Percentiles rank a stretch among this genome's conserved stretches.
Evolutionary conservation across 2,797 vertebrate genomes (phyloP).

Genomic region (Dermochelys coriacea): DNA sequence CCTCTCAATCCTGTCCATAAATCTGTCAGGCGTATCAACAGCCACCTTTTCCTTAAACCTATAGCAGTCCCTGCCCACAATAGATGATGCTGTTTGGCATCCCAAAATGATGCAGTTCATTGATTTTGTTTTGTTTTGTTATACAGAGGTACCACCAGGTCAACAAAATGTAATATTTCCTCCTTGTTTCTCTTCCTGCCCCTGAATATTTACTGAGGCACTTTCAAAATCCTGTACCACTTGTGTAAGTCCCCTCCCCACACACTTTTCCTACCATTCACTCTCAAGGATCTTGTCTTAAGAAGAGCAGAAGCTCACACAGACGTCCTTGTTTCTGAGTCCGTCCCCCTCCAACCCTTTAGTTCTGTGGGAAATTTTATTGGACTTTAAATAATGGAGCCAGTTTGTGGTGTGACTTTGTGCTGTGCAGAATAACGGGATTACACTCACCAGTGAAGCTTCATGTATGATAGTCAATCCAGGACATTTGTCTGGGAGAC

Average conservation of each 20-base stretch:
- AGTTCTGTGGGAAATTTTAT: accelerated
- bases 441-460: background rate
- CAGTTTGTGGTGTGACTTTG: background rate
- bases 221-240: background rate
- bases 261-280: background rate
- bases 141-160: background rate
- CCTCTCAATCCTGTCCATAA: background rate
- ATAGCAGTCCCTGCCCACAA: background rate
- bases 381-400: background rate
- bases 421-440: background rate
- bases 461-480: background rate
- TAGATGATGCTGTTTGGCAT: background rate
- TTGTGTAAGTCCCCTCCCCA: background rate
- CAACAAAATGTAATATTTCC: conserved; percentile 7
- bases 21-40: background rate
- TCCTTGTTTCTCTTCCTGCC: background rate
- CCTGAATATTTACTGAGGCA: background rate
- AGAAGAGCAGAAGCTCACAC: accelerated
- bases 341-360: background rate
- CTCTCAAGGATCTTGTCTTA: accelerated
- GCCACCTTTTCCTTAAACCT: background rate
- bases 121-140: background rate
- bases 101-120: background rate
- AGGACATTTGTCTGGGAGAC: background rate
- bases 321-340: accelerated